Base-by-base conservation (phyloP, 2,888 invertebrate genomes). In the Hydropsyche betteni region DNA sequence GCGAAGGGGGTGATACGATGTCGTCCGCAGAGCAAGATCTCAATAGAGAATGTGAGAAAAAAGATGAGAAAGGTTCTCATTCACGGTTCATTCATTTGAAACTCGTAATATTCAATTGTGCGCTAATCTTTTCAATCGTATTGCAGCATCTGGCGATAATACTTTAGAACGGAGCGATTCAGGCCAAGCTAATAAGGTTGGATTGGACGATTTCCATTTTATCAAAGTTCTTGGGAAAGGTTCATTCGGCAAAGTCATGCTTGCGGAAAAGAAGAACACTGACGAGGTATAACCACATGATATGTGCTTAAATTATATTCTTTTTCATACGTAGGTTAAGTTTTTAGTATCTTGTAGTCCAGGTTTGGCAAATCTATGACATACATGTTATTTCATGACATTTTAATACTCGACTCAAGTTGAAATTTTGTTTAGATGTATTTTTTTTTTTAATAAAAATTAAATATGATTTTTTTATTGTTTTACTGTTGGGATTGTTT, bases 171-270 rank as follows among this genome's bases (percentile, higher is more conserved):
- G 77, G 51, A 74, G 78, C 50, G 80, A 80, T 36, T 74, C 77
- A 0, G 77, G 77, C 14, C 80, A 80, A 5, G 82, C 82, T 4
- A 84, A 82, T 80, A 93, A 92, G 84, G 90, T 94, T 80, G 89
- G 91, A 78, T 88, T 96, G 80, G 91, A 92, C 74, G 97, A 99
- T 88, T 99, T 99, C 87, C 91, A 92, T 84, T 99, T 99, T 86
- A 96, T 99, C 84, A 99, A 99, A 89, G 99, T 99, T 81, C 90
- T 99, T 79, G 99, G 99, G 79, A 99, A 99, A 87, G 99, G 99
- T 73, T 98, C 98, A 83, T 99, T 99, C 86, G 99, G 99, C 76
- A 99, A 98, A 90, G 98, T 99, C 72, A 97, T 99, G 97, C 87
- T 99, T 78, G 98, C 98, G 0, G 98, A 99, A 86, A 93, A 93